Evolutionary conservation across 2,797 vertebrate species (phyloP).

Genomic region (Uromys caudimaculatus): DNA sequence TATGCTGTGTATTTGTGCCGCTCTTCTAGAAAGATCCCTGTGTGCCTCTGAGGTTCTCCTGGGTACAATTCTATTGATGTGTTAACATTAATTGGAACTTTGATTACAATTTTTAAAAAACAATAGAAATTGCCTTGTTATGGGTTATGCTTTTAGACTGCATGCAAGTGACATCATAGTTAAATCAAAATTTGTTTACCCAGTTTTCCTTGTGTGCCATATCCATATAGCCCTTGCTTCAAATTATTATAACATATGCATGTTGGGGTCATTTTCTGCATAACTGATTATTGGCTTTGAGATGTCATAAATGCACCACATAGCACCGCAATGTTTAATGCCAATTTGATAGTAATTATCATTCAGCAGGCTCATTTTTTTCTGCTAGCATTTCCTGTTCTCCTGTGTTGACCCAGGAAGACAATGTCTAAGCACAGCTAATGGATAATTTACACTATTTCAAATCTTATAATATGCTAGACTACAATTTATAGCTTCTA

Average conservation of each 20-base stretch:
- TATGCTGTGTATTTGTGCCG: constrained; percentile 60
- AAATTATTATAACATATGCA: constrained; percentile 71
- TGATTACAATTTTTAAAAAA: constrained; percentile 62
- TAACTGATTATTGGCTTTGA: constrained; percentile 58
- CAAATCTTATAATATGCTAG: background rate
- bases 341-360: constrained; percentile 70
- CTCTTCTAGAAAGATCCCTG: constrained; percentile 82
- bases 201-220: constrained; percentile 72
- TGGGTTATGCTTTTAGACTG: constrained; percentile 68
- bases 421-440: background rate
- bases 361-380: constrained; percentile 45
- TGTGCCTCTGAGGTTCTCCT: constrained; percentile 68
- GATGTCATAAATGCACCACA: constrained; percentile 55
- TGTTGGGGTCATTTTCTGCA: constrained; percentile 36
- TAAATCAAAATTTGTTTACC: constrained; percentile 56
- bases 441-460: background rate
- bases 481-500: background rate
- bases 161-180: constrained; percentile 67
- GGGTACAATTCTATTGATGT: constrained; percentile 63
- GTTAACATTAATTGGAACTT: constrained; percentile 74
- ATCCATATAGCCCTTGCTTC: constrained; percentile 74
- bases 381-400: background rate
- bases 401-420: background rate
- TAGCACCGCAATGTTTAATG: constrained; percentile 64
- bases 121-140: constrained; percentile 76